A percentile compares a stretch with the other conserved stretches of the same genome.
These are phyloP conservation scores for Baronia brevicornis DNA, from an alignment of 2,888 invertebrate species.

Conservation along the genomic window DNA sequence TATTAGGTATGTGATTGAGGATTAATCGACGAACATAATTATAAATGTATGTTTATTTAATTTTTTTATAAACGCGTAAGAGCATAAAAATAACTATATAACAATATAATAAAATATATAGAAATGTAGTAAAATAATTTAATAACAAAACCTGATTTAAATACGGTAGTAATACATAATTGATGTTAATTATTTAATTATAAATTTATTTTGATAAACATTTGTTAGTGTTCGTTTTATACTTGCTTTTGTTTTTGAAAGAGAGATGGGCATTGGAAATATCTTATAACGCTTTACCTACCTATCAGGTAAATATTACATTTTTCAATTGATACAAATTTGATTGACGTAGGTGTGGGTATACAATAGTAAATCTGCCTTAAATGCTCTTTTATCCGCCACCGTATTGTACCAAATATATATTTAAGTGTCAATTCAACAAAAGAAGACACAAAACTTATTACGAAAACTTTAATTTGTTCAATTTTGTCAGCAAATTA, in stretches of 20 bases:
- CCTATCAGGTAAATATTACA: constrained; percentile 26
- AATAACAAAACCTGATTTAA: too few species aligned
- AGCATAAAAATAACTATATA: too few species aligned
- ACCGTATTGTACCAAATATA: constrained; percentile 44
- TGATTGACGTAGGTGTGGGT: constrained; percentile 61
- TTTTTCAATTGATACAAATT: constrained; percentile 41
- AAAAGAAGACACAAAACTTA: constrained; percentile 39
- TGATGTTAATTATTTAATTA: too few species aligned
- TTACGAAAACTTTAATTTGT: constrained; percentile 4
- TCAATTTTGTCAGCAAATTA: too few species aligned
- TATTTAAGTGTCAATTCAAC: constrained; percentile 44
- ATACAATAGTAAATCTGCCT: constrained; percentile 60
- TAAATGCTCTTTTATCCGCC: constrained; percentile 61
- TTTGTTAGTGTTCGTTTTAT: constrained; percentile 15
- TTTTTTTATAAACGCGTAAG: too few species aligned
- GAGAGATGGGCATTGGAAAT: too few species aligned
- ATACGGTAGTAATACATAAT: too few species aligned
- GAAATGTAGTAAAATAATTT: too few species aligned
- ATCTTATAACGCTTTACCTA: constrained; percentile 19
- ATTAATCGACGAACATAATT: too few species aligned
- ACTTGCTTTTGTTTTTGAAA: constrained; percentile 18
- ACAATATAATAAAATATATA: too few species aligned
- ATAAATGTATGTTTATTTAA: too few species aligned
- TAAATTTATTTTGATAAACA: background rate
- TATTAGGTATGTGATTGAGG: too few species aligned